A percentile compares a stretch with the other conserved stretches of the same genome.
phyloP scores from a whole-genome alignment of 2,888 invertebrate genomes.

The Plagiodera versicolora region DNA sequence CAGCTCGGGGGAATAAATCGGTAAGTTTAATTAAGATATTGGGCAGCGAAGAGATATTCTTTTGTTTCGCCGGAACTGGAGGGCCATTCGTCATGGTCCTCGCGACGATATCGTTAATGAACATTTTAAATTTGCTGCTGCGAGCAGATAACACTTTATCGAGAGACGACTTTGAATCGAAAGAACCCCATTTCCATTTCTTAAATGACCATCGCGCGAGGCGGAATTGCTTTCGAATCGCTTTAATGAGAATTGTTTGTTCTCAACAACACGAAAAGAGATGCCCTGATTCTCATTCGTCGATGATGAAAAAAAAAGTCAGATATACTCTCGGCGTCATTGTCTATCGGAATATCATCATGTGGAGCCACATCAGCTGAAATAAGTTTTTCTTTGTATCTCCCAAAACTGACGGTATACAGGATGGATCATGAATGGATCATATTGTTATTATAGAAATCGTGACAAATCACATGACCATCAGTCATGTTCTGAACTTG shows the following conservation, averaged over 20 bases:
- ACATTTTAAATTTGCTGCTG: conserved; percentile 53
- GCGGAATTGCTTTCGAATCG: conserved; percentile 20
- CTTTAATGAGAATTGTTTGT: conserved; percentile 26
- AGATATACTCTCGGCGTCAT: too few relatives aligned
- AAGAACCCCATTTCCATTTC: conserved; percentile 29
- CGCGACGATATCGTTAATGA: conserved; percentile 53
- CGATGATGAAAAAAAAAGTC: neutral
- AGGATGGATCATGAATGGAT: too few relatives aligned
- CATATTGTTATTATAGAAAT: too few relatives aligned
- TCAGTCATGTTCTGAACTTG: too few relatives aligned
- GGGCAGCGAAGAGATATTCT: conserved; percentile 54
- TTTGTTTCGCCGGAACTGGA: conserved; percentile 52
- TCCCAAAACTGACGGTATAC: too few relatives aligned
- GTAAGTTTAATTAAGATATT: conserved; percentile 59
- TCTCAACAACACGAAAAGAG: conserved; percentile 17
- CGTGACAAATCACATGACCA: too few relatives aligned
- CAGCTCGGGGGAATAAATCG: conserved; percentile 54
- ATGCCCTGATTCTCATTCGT: neutral
- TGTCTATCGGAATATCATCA: too few relatives aligned
- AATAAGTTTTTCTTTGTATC: too few relatives aligned
- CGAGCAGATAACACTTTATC: conserved; percentile 45
- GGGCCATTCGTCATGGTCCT: conserved; percentile 52
- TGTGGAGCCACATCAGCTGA: too few relatives aligned
- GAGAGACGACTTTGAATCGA: conserved; percentile 34
- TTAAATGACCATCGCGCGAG: conserved; percentile 26